Evolutionary conservation across 2,888 invertebrate species (phyloP).

Genomic region (Sinohyriopsis cumingii): DNA sequence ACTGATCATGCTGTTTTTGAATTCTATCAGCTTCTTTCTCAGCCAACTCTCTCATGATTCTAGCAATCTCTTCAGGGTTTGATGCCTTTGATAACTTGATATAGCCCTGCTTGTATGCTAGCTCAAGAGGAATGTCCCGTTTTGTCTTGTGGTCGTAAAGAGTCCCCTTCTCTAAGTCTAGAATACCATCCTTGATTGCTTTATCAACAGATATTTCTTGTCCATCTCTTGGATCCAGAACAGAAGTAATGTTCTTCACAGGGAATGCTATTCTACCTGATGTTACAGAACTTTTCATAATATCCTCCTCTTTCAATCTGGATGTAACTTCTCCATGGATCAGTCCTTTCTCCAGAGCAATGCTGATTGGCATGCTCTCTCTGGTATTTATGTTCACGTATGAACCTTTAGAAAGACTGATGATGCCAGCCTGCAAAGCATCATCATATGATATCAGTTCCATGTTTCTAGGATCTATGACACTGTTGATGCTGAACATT

Average conservation of each 20-base stretch:
- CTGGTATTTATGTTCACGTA: constrained; percentile 83
- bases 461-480: constrained; percentile 80
- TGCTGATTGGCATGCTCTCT: constrained; percentile 83
- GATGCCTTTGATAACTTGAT: constrained; percentile 60
- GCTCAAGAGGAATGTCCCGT: constrained; percentile 83
- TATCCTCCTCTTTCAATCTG: constrained; percentile 53
- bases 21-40: constrained; percentile 33
- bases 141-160: constrained; percentile 89
- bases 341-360: constrained; percentile 86
- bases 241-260: constrained; percentile 58
- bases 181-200: constrained; percentile 64
- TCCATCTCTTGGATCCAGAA: constrained; percentile 85
- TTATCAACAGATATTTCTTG: constrained; percentile 56
- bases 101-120: constrained; percentile 86
- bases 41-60: constrained; percentile 44
- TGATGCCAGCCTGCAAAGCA: constrained; percentile 91
- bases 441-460: constrained; percentile 87
- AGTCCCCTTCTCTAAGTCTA: constrained; percentile 77
- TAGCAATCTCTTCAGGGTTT: constrained; percentile 53
- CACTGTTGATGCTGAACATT: constrained; percentile 70
- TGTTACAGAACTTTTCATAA: constrained; percentile 56
- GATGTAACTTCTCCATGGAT: constrained; percentile 75
- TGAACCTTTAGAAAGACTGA: constrained; percentile 80
- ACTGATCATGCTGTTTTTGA: constrained; percentile 29
- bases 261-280: constrained; percentile 52